Evolutionary conservation across 2,113 vertebrate species (phyloP).

Genomic region (Pluvianellus socialis): DNA sequence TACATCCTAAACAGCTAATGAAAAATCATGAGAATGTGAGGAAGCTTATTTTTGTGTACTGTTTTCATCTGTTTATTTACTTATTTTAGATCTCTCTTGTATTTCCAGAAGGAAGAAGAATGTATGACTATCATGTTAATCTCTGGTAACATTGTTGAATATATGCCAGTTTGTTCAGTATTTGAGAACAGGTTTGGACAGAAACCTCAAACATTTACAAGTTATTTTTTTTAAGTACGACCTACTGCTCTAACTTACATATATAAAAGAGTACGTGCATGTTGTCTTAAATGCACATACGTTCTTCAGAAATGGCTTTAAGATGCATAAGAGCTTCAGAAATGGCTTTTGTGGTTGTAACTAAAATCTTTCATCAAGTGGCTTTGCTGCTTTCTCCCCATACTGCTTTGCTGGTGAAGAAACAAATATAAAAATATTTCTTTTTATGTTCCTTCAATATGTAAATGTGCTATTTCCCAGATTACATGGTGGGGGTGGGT

Average conservation of each 20-base stretch:
- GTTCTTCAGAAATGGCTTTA: not conserved
- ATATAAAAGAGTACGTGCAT: fast-evolving
- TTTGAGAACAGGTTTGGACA: not conserved
- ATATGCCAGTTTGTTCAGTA: not conserved
- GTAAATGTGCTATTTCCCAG: not conserved
- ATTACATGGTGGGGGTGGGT: not conserved
- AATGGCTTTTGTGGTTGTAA: not conserved
- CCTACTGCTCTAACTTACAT: not conserved
- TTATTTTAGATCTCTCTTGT: not conserved
- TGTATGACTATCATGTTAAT: not conserved
- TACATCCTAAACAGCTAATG: not conserved
- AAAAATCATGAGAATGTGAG: fast-evolving
- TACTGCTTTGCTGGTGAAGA: not conserved
- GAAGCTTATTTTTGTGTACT: not conserved
- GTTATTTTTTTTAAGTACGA: not conserved
- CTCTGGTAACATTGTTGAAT: not conserved
- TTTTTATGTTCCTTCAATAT: not conserved
- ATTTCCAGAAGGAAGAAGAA: not conserved
- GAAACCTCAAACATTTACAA: not conserved
- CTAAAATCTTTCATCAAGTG: not conserved
- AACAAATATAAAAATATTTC: not conserved
- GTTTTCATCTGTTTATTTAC: fast-evolving
- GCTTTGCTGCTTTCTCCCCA: not conserved
- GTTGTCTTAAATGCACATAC: not conserved
- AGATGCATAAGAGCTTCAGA: not conserved